Percentiles rank a stretch among this genome's conserved stretches.
phyloP scores from a whole-genome alignment of 1,140 invertebrate genomes.

The Scaptomyza pallida region DNA sequence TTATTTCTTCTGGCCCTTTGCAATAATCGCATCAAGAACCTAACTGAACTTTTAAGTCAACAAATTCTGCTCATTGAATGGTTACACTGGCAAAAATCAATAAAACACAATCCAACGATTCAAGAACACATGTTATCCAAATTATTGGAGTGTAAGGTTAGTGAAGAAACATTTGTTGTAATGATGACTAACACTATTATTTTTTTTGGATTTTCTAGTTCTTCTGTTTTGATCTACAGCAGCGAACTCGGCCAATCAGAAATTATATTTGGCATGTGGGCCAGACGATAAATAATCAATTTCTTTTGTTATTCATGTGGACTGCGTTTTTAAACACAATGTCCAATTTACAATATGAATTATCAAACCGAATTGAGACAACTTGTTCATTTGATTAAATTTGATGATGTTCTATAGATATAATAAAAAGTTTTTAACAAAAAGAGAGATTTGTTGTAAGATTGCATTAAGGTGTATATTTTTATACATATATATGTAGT shows the following conservation, averaged over 20 bases:
- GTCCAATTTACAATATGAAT: background rate
- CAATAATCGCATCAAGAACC: background rate
- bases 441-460: too few relatives aligned
- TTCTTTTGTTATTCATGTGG: conserved; percentile 3
- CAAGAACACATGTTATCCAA: background rate
- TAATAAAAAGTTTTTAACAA: too few relatives aligned
- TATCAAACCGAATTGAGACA: too few relatives aligned
- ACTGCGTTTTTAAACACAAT: background rate
- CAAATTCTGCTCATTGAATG: background rate
- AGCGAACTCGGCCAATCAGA: background rate
- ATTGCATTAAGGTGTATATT: too few relatives aligned
- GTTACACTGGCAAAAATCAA: background rate
- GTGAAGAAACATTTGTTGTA: too few relatives aligned
- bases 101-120: background rate
- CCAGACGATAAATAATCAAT: background rate
- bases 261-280: conserved; percentile 11
- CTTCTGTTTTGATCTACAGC: background rate
- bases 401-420: too few relatives aligned
- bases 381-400: too few relatives aligned
- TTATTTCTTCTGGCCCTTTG: conserved; percentile 2
- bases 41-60: background rate
- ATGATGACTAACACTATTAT: background rate
- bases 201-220: background rate
- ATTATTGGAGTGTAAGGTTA: background rate
- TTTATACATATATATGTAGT: too few relatives aligned